Percentiles rank a stretch among this genome's conserved stretches.
Evolutionary conservation across 2,888 invertebrate species (phyloP).

Genomic region (Acanthosoma haemorrhoidale): DNA sequence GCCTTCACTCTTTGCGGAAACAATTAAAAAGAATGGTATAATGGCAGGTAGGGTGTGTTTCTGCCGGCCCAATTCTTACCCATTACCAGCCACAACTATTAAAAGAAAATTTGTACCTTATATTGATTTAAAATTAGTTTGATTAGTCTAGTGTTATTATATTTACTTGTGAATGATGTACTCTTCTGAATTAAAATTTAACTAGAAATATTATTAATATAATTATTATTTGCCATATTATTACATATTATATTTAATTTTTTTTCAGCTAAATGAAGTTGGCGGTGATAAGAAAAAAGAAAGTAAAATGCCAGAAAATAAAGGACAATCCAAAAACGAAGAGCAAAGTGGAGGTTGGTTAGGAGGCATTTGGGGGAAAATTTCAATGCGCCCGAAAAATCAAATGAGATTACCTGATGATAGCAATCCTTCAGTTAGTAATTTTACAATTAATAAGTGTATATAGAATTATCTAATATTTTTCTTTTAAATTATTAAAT

Average conservation of each 20-base stretch:
- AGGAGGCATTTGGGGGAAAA: slow-evolving; percentile 78
- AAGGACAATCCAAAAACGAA: slow-evolving; percentile 22
- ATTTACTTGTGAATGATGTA: no score
- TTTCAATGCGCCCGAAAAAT: slow-evolving; percentile 78
- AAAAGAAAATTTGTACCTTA: no score
- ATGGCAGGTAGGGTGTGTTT: no score
- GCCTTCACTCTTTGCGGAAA: no score
- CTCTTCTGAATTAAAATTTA: no score
- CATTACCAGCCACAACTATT: no score
- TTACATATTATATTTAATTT: not conserved
- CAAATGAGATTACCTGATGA: slow-evolving; percentile 96
- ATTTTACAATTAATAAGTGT: no score
- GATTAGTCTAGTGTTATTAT: no score
- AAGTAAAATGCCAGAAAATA: not conserved
- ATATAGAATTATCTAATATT: not conserved
- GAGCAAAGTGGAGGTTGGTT: slow-evolving; percentile 61
- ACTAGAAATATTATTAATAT: no score
- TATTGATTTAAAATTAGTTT: no score
- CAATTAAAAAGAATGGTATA: no score
- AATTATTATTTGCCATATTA: not conserved
- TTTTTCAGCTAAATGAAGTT: slow-evolving; percentile 49
- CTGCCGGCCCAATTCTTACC: no score
- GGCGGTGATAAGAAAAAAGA: slow-evolving; percentile 43
- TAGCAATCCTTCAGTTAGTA: slow-evolving; percentile 75
- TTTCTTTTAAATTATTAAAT: not conserved